Conservation (phyloP, 2,113 vertebrate genomes). For the Perognathus longimembris region DNA sequence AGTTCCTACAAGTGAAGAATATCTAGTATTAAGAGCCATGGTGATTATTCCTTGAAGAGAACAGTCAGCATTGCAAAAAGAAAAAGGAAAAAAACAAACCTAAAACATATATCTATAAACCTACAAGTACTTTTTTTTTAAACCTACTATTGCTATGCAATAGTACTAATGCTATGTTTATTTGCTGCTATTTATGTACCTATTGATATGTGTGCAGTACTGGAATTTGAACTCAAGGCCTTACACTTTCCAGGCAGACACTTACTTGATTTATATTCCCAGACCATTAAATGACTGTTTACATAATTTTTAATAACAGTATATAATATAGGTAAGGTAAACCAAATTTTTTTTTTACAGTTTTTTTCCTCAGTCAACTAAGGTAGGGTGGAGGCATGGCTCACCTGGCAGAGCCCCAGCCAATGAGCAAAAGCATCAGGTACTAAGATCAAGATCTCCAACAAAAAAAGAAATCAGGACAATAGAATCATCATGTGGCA, state of each 20-base stretch:
- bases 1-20: conserved; percentile 91
- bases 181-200: too few species aligned
- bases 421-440: too few species aligned
- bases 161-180: too few species aligned
- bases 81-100: not conserved
- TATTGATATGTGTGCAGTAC: not conserved
- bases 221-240: too few species aligned
- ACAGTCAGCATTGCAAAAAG: not conserved
- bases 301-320: not conserved
- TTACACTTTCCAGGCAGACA: too few species aligned
- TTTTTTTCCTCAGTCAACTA: not conserved
- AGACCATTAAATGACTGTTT: not conserved
- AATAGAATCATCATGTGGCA: not conserved
- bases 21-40: conserved; percentile 66
- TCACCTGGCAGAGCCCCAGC: too few species aligned
- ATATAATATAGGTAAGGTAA: not conserved
- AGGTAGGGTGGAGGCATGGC: not conserved
- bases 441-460: too few species aligned
- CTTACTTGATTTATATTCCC: too few species aligned
- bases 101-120: conserved; percentile 33
- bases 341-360: not conserved
- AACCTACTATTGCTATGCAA: not conserved
- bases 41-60: not conserved
- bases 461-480: not conserved
- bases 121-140: not conserved